Conservation (phyloP, 2,888 invertebrate genomes). For the Meta bourneti region DNA sequence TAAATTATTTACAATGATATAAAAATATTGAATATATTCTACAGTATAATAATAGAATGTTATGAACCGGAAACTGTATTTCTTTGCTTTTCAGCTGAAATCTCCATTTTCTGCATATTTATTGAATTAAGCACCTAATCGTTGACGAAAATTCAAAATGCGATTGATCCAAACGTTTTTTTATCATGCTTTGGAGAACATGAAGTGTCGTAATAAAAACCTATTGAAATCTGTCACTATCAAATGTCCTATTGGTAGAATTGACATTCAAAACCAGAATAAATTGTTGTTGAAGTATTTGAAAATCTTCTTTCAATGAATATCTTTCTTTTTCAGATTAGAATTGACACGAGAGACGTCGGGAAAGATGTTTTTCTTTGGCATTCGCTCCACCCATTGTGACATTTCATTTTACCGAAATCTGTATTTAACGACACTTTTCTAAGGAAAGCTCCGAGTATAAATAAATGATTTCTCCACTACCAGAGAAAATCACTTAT, state of each 20-base stretch:
- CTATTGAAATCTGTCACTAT: background rate
- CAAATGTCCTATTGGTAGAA: background rate
- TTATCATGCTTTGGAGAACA: background rate
- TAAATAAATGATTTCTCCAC: background rate
- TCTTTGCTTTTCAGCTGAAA: too few species aligned
- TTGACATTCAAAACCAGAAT: background rate
- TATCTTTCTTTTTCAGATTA: background rate
- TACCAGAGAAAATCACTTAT: background rate
- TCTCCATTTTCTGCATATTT: too few species aligned
- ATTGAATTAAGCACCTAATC: too few species aligned
- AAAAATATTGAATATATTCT: too few species aligned
- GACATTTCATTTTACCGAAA: background rate
- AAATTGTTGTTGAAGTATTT: background rate
- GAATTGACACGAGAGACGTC: background rate
- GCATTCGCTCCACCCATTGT: background rate
- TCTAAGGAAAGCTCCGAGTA: background rate
- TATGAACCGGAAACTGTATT: too few species aligned
- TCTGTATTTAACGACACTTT: background rate
- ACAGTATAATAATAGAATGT: too few species aligned
- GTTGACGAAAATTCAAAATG: background rate
- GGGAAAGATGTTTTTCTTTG: background rate
- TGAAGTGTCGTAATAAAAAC: background rate
- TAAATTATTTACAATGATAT: too few species aligned
- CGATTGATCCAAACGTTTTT: background rate
- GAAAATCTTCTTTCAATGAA: background rate